Conservation (phyloP, 1,140 invertebrate species). For the Orius insidiosus region DNA sequence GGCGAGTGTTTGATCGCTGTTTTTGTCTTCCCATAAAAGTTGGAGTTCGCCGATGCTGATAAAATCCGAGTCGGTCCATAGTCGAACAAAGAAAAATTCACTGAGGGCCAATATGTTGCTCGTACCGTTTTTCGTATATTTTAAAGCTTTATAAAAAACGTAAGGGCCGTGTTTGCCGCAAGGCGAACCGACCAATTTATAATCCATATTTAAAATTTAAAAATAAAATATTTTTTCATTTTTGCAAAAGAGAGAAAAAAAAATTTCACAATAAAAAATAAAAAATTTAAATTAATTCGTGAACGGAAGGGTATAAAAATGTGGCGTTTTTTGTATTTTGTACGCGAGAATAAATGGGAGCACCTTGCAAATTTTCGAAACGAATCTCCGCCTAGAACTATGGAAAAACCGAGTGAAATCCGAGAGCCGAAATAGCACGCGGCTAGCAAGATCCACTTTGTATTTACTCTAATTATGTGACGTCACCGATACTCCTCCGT, state of each 20-base stretch:
- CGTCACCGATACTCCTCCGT: conserved; percentile 38
- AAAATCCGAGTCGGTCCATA: conserved; percentile 71
- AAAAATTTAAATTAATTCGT: conserved; percentile 9
- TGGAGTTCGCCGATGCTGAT: conserved; percentile 76
- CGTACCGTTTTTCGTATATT: conserved; percentile 39
- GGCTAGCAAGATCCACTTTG: conserved; percentile 50
- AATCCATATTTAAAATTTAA: conserved; percentile 19
- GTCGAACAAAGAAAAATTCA: conserved; percentile 82
- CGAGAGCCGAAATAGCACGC: conserved; percentile 36
- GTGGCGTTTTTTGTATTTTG: conserved; percentile 3
- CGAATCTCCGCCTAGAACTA: conserved; percentile 10
- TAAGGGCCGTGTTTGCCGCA: conserved; percentile 79
- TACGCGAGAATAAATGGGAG: not conserved
- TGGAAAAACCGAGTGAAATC: conserved; percentile 27
- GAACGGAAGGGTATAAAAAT: conserved; percentile 4
- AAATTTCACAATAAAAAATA: too few relatives aligned
- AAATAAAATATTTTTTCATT: not conserved
- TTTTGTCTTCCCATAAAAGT: conserved; percentile 74
- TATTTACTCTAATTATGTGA: conserved; percentile 62
- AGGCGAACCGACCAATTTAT: conserved; percentile 61
- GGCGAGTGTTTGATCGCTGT: conserved; percentile 58
- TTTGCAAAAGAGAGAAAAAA: conserved; percentile 13
- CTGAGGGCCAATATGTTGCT: conserved; percentile 59
- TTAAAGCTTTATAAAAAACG: conserved; percentile 78
- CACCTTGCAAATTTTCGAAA: conserved; percentile 1